phyloP scores from a whole-genome alignment of 2,797 vertebrate genomes.

The Microchirus variegatus region DNA sequence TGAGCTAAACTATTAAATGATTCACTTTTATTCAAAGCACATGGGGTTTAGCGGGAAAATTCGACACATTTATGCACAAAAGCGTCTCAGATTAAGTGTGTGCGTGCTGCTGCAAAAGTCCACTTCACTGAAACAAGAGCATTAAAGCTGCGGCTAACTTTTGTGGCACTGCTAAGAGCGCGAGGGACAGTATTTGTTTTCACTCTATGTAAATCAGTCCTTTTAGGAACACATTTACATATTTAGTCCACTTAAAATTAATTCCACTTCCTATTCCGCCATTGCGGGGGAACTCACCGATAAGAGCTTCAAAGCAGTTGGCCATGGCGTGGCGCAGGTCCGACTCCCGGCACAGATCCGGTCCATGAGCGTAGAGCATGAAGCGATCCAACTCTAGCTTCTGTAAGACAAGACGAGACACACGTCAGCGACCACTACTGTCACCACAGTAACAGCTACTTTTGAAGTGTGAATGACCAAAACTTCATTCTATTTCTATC shows the following conservation, averaged over 20 bases:
- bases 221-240: slow-evolving; percentile 41
- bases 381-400: slow-evolving; percentile 97
- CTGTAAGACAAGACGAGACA: slow-evolving; percentile 75
- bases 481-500: no score
- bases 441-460: slow-evolving; percentile 40
- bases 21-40: not conserved
- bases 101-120: slow-evolving; percentile 13
- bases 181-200: slow-evolving; percentile 36
- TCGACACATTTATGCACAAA: slow-evolving; percentile 23
- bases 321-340: slow-evolving; percentile 98
- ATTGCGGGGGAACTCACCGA: slow-evolving; percentile 83
- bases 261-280: slow-evolving; percentile 1
- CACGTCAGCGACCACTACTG: slow-evolving; percentile 21
- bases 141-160: slow-evolving; percentile 5
- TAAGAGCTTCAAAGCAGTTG: slow-evolving; percentile 98
- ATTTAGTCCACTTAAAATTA: slow-evolving; percentile 33
- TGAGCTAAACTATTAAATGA: slow-evolving; percentile 19
- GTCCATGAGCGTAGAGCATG: slow-evolving; percentile 98
- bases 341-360: slow-evolving; percentile 96
- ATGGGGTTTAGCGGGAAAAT: slow-evolving; percentile 8
- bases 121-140: slow-evolving; percentile 4
- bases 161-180: slow-evolving; percentile 8
- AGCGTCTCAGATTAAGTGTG: slow-evolving; percentile 6
- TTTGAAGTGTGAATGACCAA: no score
- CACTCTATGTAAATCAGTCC: slow-evolving; percentile 40